Base-by-base conservation (phyloP, 2,113 vertebrate genomes). In the Phocoena phocoena region DNA sequence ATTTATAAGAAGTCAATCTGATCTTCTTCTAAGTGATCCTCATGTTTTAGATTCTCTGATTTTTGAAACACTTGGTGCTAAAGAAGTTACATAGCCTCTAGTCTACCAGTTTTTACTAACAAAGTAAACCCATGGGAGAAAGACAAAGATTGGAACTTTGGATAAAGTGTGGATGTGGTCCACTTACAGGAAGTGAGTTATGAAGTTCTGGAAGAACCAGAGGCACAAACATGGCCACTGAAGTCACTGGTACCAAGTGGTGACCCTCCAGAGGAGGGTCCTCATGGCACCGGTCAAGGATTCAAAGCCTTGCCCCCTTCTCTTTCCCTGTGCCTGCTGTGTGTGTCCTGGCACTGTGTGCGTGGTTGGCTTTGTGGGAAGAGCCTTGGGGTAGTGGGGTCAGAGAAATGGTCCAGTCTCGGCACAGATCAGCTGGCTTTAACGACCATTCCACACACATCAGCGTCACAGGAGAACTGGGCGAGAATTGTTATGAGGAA, bases 281-380 rank as follows among this genome's bases (percentile, higher is more conserved):
- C 33, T 38, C 10, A 0, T 1, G 8, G 38, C 5, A 3, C 62
- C 8, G 0, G 41, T 13, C 26, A 8, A 2, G 67, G 44, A n/a
- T 13, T 63, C 65, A 31, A 7, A 58, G 62, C 38, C 63, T 0
- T 0, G 3, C 36, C 77, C 31, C 62, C 0, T 6, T 13, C 14
- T 11, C 47, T 26, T 14, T 28, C 73, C 73, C 13, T 31, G 41
- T 28, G 31, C 50, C 25, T 25, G 47, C 91, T 26, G n/a, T 2
- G 8, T 21, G 41, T 1, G 36, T 36, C 7, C 28, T 33, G 63
- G 38, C 25, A 11, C 23, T 2, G 7, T 3, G 0, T 2, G 12
- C 4, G 81, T 14, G 80, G n/a, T 1, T 41, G 36, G 82, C 44
- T 85, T 31, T 21, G 38, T 3, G 2, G 79, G 3, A 53, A 28